phyloP scores from a whole-genome alignment of 2,797 vertebrate species.

The Crenuchus spilurus region DNA sequence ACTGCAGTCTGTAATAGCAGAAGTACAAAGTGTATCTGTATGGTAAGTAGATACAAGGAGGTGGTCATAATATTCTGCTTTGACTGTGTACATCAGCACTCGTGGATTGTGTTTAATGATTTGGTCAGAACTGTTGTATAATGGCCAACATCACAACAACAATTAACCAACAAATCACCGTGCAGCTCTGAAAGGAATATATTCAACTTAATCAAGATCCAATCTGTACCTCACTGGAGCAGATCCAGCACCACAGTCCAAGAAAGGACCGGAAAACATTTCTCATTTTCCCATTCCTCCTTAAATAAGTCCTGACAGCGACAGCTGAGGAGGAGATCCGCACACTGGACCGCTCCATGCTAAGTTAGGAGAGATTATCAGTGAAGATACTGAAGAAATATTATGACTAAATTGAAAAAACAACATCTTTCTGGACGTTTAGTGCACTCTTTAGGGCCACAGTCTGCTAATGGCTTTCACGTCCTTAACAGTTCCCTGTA shows the following conservation, averaged over 20 bases:
- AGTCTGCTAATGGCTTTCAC: neutral
- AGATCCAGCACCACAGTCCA: constrained; percentile 6
- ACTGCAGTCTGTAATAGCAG: too few relatives aligned
- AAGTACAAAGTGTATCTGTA: too few relatives aligned
- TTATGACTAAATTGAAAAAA: neutral
- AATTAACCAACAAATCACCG: too few relatives aligned
- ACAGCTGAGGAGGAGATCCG: neutral
- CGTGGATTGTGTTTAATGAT: too few relatives aligned
- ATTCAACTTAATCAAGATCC: constrained; percentile 45
- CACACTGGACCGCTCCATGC: neutral
- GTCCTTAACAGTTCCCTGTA: neutral
- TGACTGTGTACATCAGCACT: too few relatives aligned
- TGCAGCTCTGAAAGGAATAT: too few relatives aligned
- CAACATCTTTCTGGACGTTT: neutral
- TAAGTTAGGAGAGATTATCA: neutral
- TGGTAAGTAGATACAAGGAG: too few relatives aligned
- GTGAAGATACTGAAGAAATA: neutral
- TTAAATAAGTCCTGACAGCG: constrained; percentile 6
- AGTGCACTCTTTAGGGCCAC: neutral
- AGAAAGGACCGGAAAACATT: constrained; percentile 27
- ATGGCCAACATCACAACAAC: too few relatives aligned
- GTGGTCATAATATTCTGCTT: too few relatives aligned
- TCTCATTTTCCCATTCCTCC: constrained; percentile 4
- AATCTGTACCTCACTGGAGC: constrained; percentile 25
- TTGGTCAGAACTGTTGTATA: too few relatives aligned